Evolutionary conservation across 2,113 vertebrate genomes (phyloP).

Genomic region (Engystomops pustulosus): DNA sequence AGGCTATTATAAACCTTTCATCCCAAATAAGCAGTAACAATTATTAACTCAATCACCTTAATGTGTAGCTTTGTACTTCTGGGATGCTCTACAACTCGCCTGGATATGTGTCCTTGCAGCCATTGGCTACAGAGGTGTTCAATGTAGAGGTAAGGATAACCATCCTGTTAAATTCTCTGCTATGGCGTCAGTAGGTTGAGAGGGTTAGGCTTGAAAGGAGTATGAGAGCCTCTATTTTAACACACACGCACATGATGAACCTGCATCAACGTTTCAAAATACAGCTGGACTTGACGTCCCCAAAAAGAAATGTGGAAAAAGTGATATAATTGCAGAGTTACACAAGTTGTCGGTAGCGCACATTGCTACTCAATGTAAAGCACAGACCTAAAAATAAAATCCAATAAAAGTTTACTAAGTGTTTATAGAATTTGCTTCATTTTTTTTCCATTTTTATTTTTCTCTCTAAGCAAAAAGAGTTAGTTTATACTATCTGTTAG

Average conservation of each 20-base stretch:
- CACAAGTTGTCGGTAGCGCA: constrained; percentile 48
- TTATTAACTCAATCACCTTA: too few relatives aligned
- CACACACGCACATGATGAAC: constrained; percentile 47
- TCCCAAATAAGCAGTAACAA: too few relatives aligned
- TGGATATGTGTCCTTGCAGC: too few relatives aligned
- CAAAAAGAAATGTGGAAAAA: constrained; percentile 57
- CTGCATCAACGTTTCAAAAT: constrained; percentile 50
- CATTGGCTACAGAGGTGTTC: too few relatives aligned
- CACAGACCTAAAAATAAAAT: constrained; percentile 56
- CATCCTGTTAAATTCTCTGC: constrained; percentile 8
- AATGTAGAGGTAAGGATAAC: too few relatives aligned
- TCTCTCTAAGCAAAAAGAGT: background rate
- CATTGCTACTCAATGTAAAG: constrained; percentile 44
- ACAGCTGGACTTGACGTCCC: constrained; percentile 52
- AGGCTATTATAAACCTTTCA: too few relatives aligned
- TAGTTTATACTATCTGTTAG: constrained; percentile 17
- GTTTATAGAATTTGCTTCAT: constrained; percentile 48
- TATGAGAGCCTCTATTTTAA: constrained; percentile 34
- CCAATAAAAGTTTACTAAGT: constrained; percentile 59
- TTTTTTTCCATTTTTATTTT: constrained; percentile 33
- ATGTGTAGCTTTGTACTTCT: too few relatives aligned
- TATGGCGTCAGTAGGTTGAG: constrained; percentile 19
- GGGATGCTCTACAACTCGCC: too few relatives aligned
- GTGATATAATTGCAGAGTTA: constrained; percentile 48
- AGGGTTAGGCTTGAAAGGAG: constrained; percentile 20